Conservation (phyloP, 2,113 vertebrate genomes). For the Carettochelys insculpta region DNA sequence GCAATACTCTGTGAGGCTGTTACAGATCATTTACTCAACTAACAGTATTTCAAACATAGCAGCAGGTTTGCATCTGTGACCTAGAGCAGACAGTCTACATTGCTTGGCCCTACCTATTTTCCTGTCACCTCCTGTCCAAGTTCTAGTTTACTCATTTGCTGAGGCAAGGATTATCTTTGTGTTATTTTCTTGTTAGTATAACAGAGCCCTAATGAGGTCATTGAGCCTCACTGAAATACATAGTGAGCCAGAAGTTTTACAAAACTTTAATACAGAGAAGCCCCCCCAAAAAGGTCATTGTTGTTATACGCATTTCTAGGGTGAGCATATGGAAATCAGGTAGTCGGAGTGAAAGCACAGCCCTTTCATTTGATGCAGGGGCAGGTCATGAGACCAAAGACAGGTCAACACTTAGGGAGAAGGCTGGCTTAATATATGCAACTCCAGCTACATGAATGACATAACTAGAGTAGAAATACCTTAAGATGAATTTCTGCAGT, state of each 20-base stretch:
- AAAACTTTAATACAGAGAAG: fast-evolving
- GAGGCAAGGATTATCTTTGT: neutral
- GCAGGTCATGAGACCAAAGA: neutral
- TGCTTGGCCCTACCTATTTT: too few species aligned
- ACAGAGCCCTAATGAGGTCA: neutral
- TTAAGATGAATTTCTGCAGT: too few species aligned
- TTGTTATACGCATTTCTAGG: neutral
- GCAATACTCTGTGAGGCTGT: too few species aligned
- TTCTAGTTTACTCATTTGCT: neutral
- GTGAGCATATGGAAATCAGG: neutral
- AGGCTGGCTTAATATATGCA: too few species aligned
- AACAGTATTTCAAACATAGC: too few species aligned
- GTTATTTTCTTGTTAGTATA: neutral
- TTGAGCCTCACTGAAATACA: fast-evolving
- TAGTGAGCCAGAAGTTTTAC: neutral
- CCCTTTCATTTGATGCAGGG: neutral
- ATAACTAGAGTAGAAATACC: too few species aligned
- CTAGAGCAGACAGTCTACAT: too few species aligned
- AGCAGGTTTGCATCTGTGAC: too few species aligned
- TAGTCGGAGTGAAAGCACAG: neutral
- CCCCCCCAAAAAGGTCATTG: neutral
- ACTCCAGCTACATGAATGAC: too few species aligned
- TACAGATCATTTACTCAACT: too few species aligned
- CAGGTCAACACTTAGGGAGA: too few species aligned
- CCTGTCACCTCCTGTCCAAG: fast-evolving